A percentile compares a stretch with the other conserved stretches of the same genome.
Evolutionary conservation across 1,140 invertebrate genomes (phyloP).

Genomic region (Philopotamus ludificatus): DNA sequence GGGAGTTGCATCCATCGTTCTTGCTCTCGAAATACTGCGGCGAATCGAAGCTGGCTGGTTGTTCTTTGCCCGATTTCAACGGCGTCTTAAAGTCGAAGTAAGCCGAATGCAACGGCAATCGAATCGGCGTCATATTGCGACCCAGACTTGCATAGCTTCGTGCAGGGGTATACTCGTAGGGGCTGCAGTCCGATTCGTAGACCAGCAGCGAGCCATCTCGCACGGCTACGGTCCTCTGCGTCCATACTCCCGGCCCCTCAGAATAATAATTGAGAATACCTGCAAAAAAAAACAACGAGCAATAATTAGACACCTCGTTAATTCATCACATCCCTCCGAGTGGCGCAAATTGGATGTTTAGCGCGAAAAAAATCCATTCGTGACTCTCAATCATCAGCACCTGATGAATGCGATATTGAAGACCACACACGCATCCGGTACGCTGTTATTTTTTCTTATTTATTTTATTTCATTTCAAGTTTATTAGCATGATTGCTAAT

Average conservation of each 20-base stretch:
- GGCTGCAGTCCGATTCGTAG: constrained; percentile 36
- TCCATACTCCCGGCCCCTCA: constrained; percentile 33
- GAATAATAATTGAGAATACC: constrained; percentile 52
- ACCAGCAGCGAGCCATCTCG: constrained; percentile 43
- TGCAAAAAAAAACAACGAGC: constrained; percentile 44
- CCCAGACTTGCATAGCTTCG: constrained; percentile 38
- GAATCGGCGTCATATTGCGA: constrained; percentile 21
- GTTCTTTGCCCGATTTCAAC: not conserved
- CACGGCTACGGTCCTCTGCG: constrained; percentile 41
- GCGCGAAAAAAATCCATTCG: no score
- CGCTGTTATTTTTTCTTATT: no score
- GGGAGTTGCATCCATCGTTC: constrained; percentile 19
- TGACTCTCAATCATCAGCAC: no score
- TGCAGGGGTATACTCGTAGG: constrained; percentile 19
- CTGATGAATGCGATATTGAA: no score
- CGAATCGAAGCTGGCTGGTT: not conserved
- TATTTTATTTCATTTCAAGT: no score
- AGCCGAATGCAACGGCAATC: constrained; percentile 4
- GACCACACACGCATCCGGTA: no score
- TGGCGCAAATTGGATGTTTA: no score
- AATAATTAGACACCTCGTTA: no score
- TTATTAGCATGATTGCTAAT: no score
- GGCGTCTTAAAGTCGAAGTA: constrained; percentile 8
- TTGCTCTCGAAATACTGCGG: not conserved
- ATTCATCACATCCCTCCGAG: no score